phyloP scores from a whole-genome alignment of 2,797 vertebrate genomes.

The Acipenser transmontanus region DNA sequence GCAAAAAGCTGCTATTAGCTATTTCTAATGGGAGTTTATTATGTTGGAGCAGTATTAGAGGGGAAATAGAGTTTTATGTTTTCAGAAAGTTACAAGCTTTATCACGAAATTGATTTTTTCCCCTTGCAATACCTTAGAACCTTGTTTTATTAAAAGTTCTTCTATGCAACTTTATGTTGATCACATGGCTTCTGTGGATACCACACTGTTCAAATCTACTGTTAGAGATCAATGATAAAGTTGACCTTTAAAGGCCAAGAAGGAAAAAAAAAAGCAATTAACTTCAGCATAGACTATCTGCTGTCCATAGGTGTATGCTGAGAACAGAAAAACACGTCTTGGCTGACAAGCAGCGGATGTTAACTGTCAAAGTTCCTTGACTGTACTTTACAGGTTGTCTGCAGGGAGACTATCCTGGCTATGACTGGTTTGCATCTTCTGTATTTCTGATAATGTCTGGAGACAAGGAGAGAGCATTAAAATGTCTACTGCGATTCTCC shows the following conservation, averaged over 20 bases:
- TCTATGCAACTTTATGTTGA: neutral
- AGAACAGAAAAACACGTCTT: neutral
- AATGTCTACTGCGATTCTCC: conserved; percentile 70
- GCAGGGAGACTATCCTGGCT: conserved; percentile 59
- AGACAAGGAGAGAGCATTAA: conserved; percentile 59
- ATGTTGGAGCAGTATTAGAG: too few species aligned
- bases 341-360: conserved; percentile 4
- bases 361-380: conserved; percentile 57
- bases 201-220: neutral
- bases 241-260: conserved; percentile 7
- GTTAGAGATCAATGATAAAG: neutral
- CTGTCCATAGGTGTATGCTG: neutral
- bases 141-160: neutral
- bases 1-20: too few species aligned
- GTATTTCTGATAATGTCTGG: conserved; percentile 83
- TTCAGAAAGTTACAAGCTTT: too few species aligned
- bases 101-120: too few species aligned
- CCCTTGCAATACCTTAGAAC: too few species aligned
- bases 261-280: conserved; percentile 9
- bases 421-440: conserved; percentile 87
- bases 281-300: neutral
- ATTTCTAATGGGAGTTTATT: too few species aligned
- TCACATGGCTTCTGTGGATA: neutral
- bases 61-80: too few species aligned
- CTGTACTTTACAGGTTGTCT: conserved; percentile 55